Percentiles rank a stretch among this genome's conserved stretches.
Conservation (phyloP, 2,888 invertebrate species). For the Melikaiella ostensackeni region DNA sequence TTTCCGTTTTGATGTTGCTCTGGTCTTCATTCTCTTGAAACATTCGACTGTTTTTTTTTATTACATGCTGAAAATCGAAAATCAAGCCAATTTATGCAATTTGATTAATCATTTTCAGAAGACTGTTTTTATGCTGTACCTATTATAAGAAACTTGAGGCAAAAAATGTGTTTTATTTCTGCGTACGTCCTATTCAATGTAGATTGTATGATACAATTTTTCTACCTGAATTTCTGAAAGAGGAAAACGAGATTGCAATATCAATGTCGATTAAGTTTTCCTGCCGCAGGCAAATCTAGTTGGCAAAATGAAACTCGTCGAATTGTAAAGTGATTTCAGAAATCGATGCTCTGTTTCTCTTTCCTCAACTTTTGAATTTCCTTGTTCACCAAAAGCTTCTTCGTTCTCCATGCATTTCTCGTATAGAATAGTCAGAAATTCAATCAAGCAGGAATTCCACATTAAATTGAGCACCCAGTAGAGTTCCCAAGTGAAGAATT, state of each 20-base stretch:
- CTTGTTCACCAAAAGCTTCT: background rate
- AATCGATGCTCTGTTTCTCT: slow-evolving; percentile 20
- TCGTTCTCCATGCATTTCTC: background rate
- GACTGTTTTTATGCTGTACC: no score
- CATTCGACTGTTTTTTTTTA: no score
- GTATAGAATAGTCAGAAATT: background rate
- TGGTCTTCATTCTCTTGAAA: no score
- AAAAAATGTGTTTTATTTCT: background rate
- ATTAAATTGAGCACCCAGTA: background rate
- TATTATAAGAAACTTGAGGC: background rate
- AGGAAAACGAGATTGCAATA: background rate
- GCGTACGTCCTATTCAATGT: background rate
- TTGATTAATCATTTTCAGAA: background rate
- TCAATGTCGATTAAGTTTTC: slow-evolving; percentile 24
- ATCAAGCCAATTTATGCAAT: background rate
- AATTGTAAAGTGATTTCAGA: slow-evolving; percentile 2
- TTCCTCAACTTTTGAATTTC: slow-evolving; percentile 12
- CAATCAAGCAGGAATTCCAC: background rate
- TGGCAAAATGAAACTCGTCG: background rate
- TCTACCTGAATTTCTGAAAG: background rate
- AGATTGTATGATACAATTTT: background rate
- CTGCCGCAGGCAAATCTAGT: background rate
- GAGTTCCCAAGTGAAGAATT: background rate
- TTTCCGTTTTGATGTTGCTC: no score
- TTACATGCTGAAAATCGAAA: background rate